Evolutionary conservation across 2,888 invertebrate species (phyloP).

Genomic region (Adelognathus sp.): DNA sequence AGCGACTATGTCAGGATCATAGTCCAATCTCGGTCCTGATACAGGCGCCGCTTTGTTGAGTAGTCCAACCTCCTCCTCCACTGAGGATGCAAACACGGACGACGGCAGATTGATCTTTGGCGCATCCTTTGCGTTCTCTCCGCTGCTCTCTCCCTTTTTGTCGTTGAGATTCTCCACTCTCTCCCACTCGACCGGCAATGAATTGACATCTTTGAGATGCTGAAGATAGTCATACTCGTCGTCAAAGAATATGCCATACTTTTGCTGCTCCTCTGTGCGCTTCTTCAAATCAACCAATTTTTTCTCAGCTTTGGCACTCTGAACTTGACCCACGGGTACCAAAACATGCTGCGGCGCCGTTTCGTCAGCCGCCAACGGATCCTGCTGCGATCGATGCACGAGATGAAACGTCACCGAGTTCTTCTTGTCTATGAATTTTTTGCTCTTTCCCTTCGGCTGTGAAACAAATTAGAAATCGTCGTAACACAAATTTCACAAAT

Average conservation of each 20-base stretch:
- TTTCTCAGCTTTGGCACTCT: constrained; percentile 65
- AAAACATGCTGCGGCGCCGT: constrained; percentile 94
- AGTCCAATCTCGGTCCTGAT: constrained; percentile 85
- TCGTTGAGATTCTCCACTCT: constrained; percentile 72
- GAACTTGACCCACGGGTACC: constrained; percentile 82
- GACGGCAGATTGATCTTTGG: constrained; percentile 87
- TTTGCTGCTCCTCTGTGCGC: constrained; percentile 87
- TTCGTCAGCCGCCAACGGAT: constrained; percentile 94
- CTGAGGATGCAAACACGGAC: constrained; percentile 93
- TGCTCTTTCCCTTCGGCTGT: constrained; percentile 86
- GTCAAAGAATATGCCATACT: constrained; percentile 96
- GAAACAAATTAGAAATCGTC: too few species aligned
- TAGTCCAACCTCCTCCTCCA: constrained; percentile 92
- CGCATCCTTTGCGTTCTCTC: too few species aligned
- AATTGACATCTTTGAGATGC: constrained; percentile 88
- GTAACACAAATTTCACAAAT: too few species aligned
- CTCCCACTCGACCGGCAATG: constrained; percentile 84
- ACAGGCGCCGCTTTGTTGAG: constrained; percentile 91
- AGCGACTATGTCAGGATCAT: constrained; percentile 96
- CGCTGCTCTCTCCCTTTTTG: constrained; percentile 71
- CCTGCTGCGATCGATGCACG: constrained; percentile 96
- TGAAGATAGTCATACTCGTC: constrained; percentile 98
- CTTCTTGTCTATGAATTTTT: constrained; percentile 95
- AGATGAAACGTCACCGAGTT: constrained; percentile 95
- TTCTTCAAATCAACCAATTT: constrained; percentile 80